These are phyloP conservation scores for Synanthedon vespiformis DNA, from an alignment of 2,888 invertebrate species.

Conservation along the genomic window DNA sequence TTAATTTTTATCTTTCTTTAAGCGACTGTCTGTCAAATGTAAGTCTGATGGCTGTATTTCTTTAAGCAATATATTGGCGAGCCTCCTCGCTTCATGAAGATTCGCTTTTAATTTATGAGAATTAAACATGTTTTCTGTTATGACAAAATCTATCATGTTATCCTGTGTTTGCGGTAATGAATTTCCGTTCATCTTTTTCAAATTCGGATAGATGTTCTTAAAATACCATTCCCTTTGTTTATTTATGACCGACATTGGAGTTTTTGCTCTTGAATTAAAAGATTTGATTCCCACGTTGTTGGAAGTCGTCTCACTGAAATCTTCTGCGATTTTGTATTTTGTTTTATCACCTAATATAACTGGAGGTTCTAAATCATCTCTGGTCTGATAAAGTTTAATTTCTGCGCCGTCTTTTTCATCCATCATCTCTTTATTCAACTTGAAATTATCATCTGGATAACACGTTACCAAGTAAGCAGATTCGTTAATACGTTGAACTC, in stretches of 20 bases:
- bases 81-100: constrained; percentile 29
- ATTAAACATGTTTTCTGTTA: constrained; percentile 2
- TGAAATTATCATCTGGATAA: constrained; percentile 22
- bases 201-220: constrained; percentile 23
- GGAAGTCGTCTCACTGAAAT: constrained; percentile 10
- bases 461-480: constrained; percentile 44
- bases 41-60: constrained; percentile 8
- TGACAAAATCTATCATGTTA: not conserved
- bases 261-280: constrained; percentile 15
- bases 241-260: constrained; percentile 30
- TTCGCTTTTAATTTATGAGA: constrained; percentile 16
- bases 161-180: constrained; percentile 6
- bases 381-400: not conserved
- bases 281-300: constrained; percentile 19
- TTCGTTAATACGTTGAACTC: constrained; percentile 45
- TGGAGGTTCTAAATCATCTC: not conserved
- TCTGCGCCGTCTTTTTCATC: not conserved
- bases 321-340: too few relatives aligned
- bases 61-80: constrained; percentile 27
- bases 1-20: too few relatives aligned
- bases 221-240: constrained; percentile 48
- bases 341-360: not conserved
- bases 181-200: constrained; percentile 16
- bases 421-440: not conserved
- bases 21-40: too few relatives aligned